phyloP scores from a whole-genome alignment of 2,113 vertebrate genomes.

The Ibidorhyncha struthersii region DNA sequence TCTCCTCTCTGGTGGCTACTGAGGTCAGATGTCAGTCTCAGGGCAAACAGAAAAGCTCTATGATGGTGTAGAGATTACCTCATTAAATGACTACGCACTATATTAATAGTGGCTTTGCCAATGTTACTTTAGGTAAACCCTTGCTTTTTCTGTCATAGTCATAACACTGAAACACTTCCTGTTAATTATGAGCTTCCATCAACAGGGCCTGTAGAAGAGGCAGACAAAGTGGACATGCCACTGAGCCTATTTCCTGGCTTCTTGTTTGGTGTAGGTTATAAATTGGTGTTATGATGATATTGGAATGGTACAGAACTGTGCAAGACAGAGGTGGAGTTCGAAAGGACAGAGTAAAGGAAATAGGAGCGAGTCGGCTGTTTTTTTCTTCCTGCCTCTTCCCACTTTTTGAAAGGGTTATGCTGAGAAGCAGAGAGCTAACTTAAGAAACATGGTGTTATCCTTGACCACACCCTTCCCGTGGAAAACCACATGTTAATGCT shows the following conservation, averaged over 20 bases:
- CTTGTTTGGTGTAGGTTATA: background rate
- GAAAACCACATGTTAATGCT: background rate
- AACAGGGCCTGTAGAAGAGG: background rate
- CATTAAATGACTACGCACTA: conserved; percentile 49
- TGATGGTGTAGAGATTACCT: conserved; percentile 45
- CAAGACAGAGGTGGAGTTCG: background rate
- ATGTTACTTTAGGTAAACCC: conserved; percentile 75
- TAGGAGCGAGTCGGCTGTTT: accelerated
- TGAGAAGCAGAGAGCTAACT: background rate
- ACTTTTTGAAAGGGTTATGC: background rate
- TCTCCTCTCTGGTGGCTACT: conserved; percentile 44
- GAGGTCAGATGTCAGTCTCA: conserved; percentile 54
- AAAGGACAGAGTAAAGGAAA: background rate
- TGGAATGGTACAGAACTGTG: background rate
- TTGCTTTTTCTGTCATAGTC: conserved; percentile 69
- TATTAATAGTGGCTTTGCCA: conserved; percentile 35
- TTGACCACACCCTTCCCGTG: background rate
- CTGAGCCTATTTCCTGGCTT: background rate
- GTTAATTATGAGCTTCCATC: conserved; percentile 18
- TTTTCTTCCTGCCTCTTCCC: background rate
- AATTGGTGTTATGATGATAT: background rate
- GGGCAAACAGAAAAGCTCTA: background rate
- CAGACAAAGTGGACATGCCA: background rate
- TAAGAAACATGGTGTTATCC: background rate
- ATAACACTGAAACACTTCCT: conserved; percentile 75